Base-by-base conservation (phyloP, 2,113 vertebrate species). In the Mugil cephalus region DNA sequence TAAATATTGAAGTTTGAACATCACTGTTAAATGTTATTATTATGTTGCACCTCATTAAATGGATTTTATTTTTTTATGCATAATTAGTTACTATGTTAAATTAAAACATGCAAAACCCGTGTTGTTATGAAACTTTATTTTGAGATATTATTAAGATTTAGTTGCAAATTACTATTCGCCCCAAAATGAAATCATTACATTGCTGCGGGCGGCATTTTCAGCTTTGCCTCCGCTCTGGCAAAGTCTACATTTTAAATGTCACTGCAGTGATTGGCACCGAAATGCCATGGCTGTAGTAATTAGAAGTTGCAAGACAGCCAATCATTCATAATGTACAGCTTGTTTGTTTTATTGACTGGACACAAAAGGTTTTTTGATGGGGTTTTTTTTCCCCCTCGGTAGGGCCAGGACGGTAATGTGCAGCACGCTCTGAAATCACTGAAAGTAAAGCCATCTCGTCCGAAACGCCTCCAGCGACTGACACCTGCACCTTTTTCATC, bases 191-290 rank as follows among this genome's bases (percentile, higher is more conserved):
- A n/a, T n/a, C n/a, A n/a, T n/a, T n/a, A 10, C 36, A 59, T 34
- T 12, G 1, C 24, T 39, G 19, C 55, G 47, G 55, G 64, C 12
- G 39, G 12, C 38, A 11, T 69, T 47, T 69, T 60, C 51, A 55
- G 17, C 1, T 55, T 34, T 38, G 18, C 7, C 34, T 52, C 71
- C 45, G 48, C 65, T 70, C 2, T 48, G 35, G 7, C 13, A 50
- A n/a, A 48, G 8, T 48, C 50, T 24, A 1, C 38, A 19, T 60
- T 70, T 68, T 79, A 83, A 88, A 83, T 78, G 54, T 54, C 80
- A 79, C 8, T 58, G 8, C 45, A 62, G 45, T 68, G 67, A 72
- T 62, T 71, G 66, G 17, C n/a, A 24, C 43, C 52, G 18, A 81
- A 81, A 83, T 63, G 50, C 59, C 48, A 75, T n/a, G 38, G 66